Evolutionary conservation across 2,888 invertebrate species (phyloP).

Genomic region (Lasiommata megera): DNA sequence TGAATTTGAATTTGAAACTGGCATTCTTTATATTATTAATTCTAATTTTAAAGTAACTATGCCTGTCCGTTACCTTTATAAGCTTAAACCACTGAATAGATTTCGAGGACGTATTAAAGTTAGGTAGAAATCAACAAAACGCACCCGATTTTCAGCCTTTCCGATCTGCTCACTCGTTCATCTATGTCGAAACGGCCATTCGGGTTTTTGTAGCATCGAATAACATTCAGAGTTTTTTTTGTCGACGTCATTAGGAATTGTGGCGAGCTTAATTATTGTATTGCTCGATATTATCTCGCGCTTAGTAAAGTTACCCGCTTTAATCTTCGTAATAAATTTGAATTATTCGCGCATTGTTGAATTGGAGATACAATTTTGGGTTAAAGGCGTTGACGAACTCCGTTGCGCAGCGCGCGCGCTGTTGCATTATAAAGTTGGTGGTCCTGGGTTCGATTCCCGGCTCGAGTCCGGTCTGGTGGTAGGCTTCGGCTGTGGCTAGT

Average conservation of each 20-base stretch:
- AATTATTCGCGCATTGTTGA: constrained; percentile 16
- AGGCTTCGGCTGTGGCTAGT: no score
- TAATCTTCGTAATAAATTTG: constrained; percentile 15
- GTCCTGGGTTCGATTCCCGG: no score
- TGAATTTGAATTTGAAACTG: no score
- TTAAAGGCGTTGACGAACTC: neutral
- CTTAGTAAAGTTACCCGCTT: constrained; percentile 35
- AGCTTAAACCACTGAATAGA: no score
- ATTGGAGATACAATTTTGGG: neutral
- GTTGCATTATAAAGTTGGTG: no score
- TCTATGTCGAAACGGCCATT: constrained; percentile 38
- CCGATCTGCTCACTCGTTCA: neutral
- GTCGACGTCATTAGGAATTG: constrained; percentile 64
- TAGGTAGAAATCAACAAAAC: no score
- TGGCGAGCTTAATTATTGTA: constrained; percentile 62
- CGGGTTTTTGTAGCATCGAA: constrained; percentile 46
- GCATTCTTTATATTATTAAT: no score
- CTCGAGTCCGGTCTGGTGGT: no score
- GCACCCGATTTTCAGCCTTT: neutral
- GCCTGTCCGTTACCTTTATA: no score
- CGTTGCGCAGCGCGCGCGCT: no score
- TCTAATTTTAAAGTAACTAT: no score
- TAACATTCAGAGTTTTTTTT: constrained; percentile 60
- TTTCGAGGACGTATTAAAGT: no score
- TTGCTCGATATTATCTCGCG: constrained; percentile 44